Evolutionary conservation across 2,113 vertebrate genomes (phyloP), one percentile per base, ranked within the genome.

Genomic region (Cephalopterus ornatus): DNA sequence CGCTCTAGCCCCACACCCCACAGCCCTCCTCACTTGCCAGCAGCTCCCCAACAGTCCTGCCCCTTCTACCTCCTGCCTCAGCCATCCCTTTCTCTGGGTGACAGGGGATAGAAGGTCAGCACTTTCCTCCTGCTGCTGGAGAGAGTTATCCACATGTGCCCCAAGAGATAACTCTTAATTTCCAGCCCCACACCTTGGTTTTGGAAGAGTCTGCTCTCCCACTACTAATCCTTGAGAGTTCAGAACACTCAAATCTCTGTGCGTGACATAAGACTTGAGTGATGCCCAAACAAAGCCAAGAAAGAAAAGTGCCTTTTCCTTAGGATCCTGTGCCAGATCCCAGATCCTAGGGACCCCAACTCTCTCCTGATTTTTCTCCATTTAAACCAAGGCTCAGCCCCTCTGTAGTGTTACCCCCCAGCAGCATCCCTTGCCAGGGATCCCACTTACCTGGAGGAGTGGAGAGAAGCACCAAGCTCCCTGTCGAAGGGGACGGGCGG

Each of bases 391-490:
- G 24, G 27, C 32, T 52, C 46, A 37, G 21, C 8, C 58, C 41
- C 24, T 28, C 37, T 30, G 20, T 1, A 14, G 39, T 19, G 79
- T 33, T 66, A 18, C 9, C 62, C 56, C 56, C 17, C 13, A 7
- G 42, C 39, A 72, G 24, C 33, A 28, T 26, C 39, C 67, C 44
- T 42, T 7, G 0, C 66, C 3, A 3, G 30, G 28, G 49, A 41
- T 88, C 52, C 9, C 39, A 52, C 99, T 98, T 97, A 99, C 99
- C 99, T 99, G 95, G 70, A 95, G 49, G 70, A 95, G 47, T 30
- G n/a, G 95, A 98, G 98, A 95, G 97, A 98, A 97, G 97, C 44
- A 81, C 96, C 9, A 89, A 98, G 97, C 96, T 98, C 97, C 98
- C 95, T 94, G 96, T 56, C n/a, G 91, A 97, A 94, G 97, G 94